Conservation (phyloP, 2,797 vertebrate species). For the Melanotaenia maccullochi region DNA sequence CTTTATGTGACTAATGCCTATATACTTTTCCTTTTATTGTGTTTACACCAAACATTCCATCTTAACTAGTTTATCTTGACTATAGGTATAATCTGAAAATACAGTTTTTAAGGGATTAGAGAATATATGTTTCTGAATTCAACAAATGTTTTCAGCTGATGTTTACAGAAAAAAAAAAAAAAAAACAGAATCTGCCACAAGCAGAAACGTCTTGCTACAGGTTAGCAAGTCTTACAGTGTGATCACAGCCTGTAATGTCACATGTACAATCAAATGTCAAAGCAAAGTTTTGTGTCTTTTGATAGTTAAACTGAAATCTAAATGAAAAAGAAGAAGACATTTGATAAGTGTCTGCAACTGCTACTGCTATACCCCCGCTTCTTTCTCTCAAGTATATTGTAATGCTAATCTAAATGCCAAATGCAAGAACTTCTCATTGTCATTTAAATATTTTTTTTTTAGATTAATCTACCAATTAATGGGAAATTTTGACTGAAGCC, state of each 20-base stretch:
- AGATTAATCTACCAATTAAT: too few species aligned
- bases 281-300: conserved; percentile 21
- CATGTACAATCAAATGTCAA: conserved; percentile 20
- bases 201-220: conserved; percentile 47
- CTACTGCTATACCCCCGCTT: too few species aligned
- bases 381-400: too few species aligned
- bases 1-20: neutral
- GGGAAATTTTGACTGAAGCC: too few species aligned
- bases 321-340: conserved; percentile 26
- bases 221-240: conserved; percentile 25
- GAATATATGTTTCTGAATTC: conserved; percentile 2
- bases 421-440: too few species aligned
- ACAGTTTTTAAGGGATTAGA: neutral
- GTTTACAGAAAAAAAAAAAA: conserved; percentile 26
- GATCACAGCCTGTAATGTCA: conserved; percentile 23
- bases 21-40: neutral
- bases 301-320: conserved; percentile 36
- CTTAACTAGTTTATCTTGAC: neutral
- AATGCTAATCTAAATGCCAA: too few species aligned
- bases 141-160: conserved; percentile 8
- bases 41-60: neutral
- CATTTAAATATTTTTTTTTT: too few species aligned
- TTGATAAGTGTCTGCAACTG: neutral
- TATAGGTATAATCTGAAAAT: neutral
- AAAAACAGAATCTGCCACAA: conserved; percentile 22